Evolutionary conservation across 35 echinoderm and acorn worm genomes (phyloP), one percentile per base, ranked within the genome.

Genomic region (Hemicentrotus pulcherrimus): DNA sequence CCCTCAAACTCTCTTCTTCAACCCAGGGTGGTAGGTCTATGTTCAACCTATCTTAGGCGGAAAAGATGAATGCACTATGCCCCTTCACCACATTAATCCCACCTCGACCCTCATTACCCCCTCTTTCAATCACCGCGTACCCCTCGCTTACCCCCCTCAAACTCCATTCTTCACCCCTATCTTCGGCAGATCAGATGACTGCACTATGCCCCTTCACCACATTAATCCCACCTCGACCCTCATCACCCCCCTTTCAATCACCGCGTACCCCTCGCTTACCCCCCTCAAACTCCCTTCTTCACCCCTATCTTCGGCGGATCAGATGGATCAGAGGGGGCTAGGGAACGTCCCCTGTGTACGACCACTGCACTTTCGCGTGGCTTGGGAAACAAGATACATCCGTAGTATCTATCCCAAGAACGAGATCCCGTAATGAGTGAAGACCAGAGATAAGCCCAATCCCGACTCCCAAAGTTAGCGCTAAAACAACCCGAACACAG

Each of bases 361-460:
- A 90, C 88, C 88, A 90, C 32, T 90, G 88, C 88, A 90, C 88
- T 90, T 90, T 90, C 32, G 88, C 46, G 65, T 47, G 88, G 88
- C 46, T 45, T 15, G 88, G 88, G 88, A 47, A 90, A 90, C 32
- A 9, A 90, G 88, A 90, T 90, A 90, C 88, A 90, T 90, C 88
- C 88, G 32, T 90, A 28, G 88, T 90, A 90, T 47, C 88, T 47
- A 19, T 47, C 46, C 31, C 46, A 47, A 30, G n/a, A 47, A 47
- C 4, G 24, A 33, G 14, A 33, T 47, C 88, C 88, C 88, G 32
- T 46, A 90, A 90, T 90, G 88, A 90, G 88, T 90, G 88, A 90
- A 32, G 32, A 41, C 88, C 46, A 90, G 5, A 90, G 88, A 90
- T 90, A 90, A 41, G 88, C 12, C 88, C 4, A 45, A 31, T 32